Conservation (phyloP, 2,797 vertebrate species). For the Zalophus californianus region DNA sequence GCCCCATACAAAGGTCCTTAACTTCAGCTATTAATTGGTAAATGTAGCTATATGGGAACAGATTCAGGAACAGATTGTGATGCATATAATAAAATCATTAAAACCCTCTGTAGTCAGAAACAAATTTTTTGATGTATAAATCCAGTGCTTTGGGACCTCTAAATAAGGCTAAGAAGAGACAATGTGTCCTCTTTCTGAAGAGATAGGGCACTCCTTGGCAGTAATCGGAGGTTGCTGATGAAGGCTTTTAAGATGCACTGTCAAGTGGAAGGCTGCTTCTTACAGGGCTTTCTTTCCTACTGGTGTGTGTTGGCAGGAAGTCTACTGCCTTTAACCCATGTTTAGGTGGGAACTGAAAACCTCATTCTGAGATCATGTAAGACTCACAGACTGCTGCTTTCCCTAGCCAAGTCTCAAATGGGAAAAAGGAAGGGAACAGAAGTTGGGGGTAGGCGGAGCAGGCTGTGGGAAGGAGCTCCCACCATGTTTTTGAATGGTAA, state of each 20-base stretch:
- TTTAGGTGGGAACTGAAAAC: constrained; percentile 29
- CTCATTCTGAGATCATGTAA: background rate
- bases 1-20: constrained; percentile 41
- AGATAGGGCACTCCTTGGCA: constrained; percentile 70
- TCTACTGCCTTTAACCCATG: constrained; percentile 44
- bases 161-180: constrained; percentile 66
- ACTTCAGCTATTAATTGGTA: constrained; percentile 72
- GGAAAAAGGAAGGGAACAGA: background rate
- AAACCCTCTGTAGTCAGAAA: constrained; percentile 80
- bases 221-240: constrained; percentile 68
- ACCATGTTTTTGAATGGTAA: background rate
- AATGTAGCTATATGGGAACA: constrained; percentile 72
- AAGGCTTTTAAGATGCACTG: constrained; percentile 46
- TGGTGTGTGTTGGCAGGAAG: background rate
- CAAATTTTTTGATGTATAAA: constrained; percentile 66
- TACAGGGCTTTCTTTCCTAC: constrained; percentile 42
- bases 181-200: constrained; percentile 70
- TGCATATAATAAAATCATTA: constrained; percentile 72
- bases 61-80: constrained; percentile 84
- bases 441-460: background rate
- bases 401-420: background rate
- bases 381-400: background rate
- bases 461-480: background rate
- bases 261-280: constrained; percentile 64
- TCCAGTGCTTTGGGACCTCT: constrained; percentile 60